Evolutionary conservation across 2,797 vertebrate genomes (phyloP).

Genomic region (Neomorphus geoffroyi): DNA sequence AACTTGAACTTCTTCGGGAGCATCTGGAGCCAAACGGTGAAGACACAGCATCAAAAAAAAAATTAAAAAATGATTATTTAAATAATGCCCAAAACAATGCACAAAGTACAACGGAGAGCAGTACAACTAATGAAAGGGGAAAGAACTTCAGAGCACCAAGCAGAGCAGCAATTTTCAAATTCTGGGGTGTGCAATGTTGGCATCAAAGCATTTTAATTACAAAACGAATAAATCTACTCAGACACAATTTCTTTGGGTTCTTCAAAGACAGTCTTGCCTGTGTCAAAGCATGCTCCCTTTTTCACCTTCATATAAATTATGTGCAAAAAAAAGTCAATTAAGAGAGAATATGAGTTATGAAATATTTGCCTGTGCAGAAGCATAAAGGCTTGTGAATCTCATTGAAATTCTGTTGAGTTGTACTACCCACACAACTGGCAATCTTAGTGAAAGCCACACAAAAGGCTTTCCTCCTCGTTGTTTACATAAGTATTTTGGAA

Average conservation of each 20-base stretch:
- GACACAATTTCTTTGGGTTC: neutral
- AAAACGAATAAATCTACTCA: neutral
- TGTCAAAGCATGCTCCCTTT: neutral
- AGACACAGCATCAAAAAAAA: neutral
- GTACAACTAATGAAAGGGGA: neutral
- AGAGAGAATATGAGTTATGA: neutral
- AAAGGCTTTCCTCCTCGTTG: slow-evolving; percentile 39
- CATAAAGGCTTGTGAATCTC: neutral
- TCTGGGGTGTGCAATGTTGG: neutral
- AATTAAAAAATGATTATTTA: neutral
- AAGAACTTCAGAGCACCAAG: neutral
- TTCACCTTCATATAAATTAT: neutral
- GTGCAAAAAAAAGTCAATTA: slow-evolving; percentile 12
- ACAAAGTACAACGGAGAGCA: neutral
- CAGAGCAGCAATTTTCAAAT: neutral
- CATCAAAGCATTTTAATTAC: slow-evolving; percentile 26
- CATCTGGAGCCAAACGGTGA: neutral
- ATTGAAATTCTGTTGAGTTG: slow-evolving; percentile 6
- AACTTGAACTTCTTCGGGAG: neutral
- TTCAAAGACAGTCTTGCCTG: slow-evolving; percentile 20
- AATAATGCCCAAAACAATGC: neutral
- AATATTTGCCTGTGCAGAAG: neutral
- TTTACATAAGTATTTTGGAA: slow-evolving; percentile 18
- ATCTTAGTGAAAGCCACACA: slow-evolving; percentile 14
- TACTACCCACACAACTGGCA: slow-evolving; percentile 38